Conservation (phyloP, 2,113 vertebrate species). For the Anguilla rostrata region DNA sequence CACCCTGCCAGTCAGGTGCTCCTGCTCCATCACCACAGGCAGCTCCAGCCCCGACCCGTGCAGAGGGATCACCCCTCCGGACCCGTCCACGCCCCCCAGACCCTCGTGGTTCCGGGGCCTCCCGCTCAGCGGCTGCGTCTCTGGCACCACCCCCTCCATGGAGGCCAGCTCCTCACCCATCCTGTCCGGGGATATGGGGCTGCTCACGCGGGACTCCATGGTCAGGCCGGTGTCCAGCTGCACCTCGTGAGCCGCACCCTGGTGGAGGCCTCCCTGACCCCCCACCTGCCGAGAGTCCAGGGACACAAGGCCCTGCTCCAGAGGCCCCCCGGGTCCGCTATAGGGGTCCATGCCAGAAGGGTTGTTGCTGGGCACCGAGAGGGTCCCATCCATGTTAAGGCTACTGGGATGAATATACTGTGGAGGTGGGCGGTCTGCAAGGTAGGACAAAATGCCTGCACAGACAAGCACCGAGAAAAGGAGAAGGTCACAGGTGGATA, state of each 20-base stretch:
- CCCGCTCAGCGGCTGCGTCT: slow-evolving; percentile 78
- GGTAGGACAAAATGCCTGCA: slow-evolving; percentile 92
- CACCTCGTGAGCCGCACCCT: slow-evolving; percentile 81
- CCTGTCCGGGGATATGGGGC: slow-evolving; percentile 88
- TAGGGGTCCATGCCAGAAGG: slow-evolving; percentile 87
- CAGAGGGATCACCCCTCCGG: slow-evolving; percentile 82
- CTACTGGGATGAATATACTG: slow-evolving; percentile 97
- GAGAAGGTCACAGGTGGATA: background rate
- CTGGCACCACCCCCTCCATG: slow-evolving; percentile 84
- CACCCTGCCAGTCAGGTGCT: slow-evolving; percentile 81
- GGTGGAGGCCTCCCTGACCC: slow-evolving; percentile 82
- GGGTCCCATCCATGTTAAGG: slow-evolving; percentile 85
- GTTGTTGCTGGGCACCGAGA: slow-evolving; percentile 83
- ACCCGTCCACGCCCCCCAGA: slow-evolving; percentile 78
- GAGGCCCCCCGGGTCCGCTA: slow-evolving; percentile 78
- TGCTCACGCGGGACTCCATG: slow-evolving; percentile 91
- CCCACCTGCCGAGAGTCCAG: slow-evolving; percentile 88
- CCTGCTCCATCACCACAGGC: slow-evolving; percentile 89
- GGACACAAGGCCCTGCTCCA: slow-evolving; percentile 88
- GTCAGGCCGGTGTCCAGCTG: slow-evolving; percentile 80
- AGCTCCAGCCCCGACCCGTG: slow-evolving; percentile 86
- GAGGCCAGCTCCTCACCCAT: slow-evolving; percentile 84
- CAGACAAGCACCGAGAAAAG: background rate
- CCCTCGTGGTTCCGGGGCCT: slow-evolving; percentile 79
- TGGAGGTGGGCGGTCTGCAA: slow-evolving; percentile 95